A percentile compares a stretch with the other conserved stretches of the same genome.
These are phyloP conservation scores for Nipponacmea schrenckii DNA, from an alignment of 2,888 invertebrate genomes.

Conservation along the genomic window DNA sequence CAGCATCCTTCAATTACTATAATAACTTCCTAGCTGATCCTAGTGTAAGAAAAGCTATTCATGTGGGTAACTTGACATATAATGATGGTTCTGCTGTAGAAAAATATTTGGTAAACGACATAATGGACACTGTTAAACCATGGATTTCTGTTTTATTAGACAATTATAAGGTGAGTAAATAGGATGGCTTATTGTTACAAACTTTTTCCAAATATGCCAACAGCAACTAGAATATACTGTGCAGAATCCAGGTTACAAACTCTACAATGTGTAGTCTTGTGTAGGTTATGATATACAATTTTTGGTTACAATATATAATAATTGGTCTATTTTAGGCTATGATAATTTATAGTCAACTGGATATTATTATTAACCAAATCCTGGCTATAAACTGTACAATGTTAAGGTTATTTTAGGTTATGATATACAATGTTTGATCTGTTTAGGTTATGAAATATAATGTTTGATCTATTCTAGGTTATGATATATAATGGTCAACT, in stretches of 20 bases:
- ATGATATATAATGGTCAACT: slow-evolving; percentile 90
- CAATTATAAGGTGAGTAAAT: slow-evolving; percentile 57
- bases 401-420: slow-evolving; percentile 69
- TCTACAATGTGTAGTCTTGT: background rate
- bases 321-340: slow-evolving; percentile 78
- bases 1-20: slow-evolving; percentile 53
- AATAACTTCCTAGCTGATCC: slow-evolving; percentile 57
- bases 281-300: background rate
- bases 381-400: slow-evolving; percentile 79
- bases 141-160: slow-evolving; percentile 64
- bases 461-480: slow-evolving; percentile 66
- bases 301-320: slow-evolving; percentile 83
- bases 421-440: background rate
- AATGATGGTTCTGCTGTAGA: slow-evolving; percentile 74
- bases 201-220: too few relatives aligned
- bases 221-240: too few relatives aligned
- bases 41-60: slow-evolving; percentile 78
- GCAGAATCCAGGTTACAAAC: too few relatives aligned
- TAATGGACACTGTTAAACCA: slow-evolving; percentile 79
- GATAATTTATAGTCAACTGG: slow-evolving; percentile 89
- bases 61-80: slow-evolving; percentile 85
- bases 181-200: too few relatives aligned
- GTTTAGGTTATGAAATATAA: slow-evolving; percentile 80
- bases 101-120: slow-evolving; percentile 77
- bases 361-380: slow-evolving; percentile 77